A percentile compares a stretch with the other conserved stretches of the same genome.
phyloP scores from a whole-genome alignment of 2,888 invertebrate species.

The Drosophila mettleri region DNA sequence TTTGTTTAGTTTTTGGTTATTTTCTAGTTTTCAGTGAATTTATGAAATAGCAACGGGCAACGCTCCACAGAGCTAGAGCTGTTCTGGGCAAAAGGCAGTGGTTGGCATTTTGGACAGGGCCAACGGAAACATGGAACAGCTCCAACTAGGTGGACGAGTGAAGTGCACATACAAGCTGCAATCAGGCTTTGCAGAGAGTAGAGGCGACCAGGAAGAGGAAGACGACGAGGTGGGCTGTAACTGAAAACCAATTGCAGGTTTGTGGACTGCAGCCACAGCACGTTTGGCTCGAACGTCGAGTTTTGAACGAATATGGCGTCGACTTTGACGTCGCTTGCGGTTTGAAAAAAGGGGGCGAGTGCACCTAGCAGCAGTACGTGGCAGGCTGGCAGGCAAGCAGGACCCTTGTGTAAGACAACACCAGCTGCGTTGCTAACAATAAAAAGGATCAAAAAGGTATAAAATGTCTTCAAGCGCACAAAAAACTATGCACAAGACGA shows the following conservation, averaged over 20 bases:
- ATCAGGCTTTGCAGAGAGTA: not conserved
- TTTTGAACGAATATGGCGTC: conserved; percentile 26
- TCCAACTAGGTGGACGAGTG: conserved; percentile 40
- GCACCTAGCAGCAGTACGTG: not conserved
- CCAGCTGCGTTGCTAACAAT: conserved; percentile 69
- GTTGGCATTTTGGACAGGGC: not conserved
- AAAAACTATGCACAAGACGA: conserved; percentile 46
- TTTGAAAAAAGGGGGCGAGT: conserved; percentile 16
- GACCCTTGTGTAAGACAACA: conserved; percentile 60
- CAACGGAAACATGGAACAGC: conserved; percentile 12
- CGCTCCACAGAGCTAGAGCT: conserved; percentile 29
- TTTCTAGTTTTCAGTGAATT: not conserved
- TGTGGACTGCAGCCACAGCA: conserved; percentile 61
- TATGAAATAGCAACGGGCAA: conserved; percentile 9
- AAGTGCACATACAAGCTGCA: conserved; percentile 25
- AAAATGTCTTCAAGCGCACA: conserved; percentile 58
- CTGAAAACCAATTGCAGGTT: conserved; percentile 68
- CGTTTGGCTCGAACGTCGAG: conserved; percentile 38
- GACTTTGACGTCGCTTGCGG: conserved; percentile 38
- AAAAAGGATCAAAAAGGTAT: conserved; percentile 70
- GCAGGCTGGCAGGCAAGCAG: not conserved
- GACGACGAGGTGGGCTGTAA: conserved; percentile 41
- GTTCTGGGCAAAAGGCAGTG: not conserved
- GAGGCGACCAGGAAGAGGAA: not conserved
- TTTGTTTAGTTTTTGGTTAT: not conserved